Evolutionary conservation across 2,797 vertebrate genomes (phyloP), one percentile per base, ranked within the genome.

Genomic region (Erpetoichthys calabaricus): DNA sequence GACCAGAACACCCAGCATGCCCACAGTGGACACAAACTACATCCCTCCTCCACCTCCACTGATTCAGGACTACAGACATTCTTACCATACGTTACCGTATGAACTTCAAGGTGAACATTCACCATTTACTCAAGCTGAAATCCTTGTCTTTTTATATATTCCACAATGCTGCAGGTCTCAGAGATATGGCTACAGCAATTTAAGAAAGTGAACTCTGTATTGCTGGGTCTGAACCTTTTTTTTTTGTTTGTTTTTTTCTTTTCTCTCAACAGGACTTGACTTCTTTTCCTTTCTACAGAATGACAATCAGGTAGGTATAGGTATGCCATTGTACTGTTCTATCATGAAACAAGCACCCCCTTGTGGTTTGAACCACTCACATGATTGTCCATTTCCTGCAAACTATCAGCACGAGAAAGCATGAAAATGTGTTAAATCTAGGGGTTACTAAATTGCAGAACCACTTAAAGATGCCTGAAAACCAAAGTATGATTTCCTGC

Each of bases 201-300:
- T 25, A 25, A 25, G 2, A 25, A 25, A 25, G 25, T 25, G 25
- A 25, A 25, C 25, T 25, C 25, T 25, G 25, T 25, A 25, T 25
- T 25, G 25, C 25, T 25, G 2, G 25, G 25, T 25, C 25, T 25
- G 25, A 25, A 25, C 25, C 61, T 41, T 59, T 49, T 52, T 44
- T 63, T 62, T 46, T 66, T 60, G 7, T 44, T 25, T 47, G 4
- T 58, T 49, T 57, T 76, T 59, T 72, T 41, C 3, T 2, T 25
- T 2, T 25, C 51, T 68, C 57, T 73, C 70, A 63, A n/a, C 82
- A 99, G 95, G 96, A 75, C 79, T 98, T 81, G 95, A 95, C 81
- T 96, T 97, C 85, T 99, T 99, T 76, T 92, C 94, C 68, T 98
- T 99, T 75, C 84, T 99, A 72, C 94, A 95, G 87, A 91, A 92